Conservation (phyloP, 2,113 vertebrate species). For the Ginglymostoma cirratum region DNA sequence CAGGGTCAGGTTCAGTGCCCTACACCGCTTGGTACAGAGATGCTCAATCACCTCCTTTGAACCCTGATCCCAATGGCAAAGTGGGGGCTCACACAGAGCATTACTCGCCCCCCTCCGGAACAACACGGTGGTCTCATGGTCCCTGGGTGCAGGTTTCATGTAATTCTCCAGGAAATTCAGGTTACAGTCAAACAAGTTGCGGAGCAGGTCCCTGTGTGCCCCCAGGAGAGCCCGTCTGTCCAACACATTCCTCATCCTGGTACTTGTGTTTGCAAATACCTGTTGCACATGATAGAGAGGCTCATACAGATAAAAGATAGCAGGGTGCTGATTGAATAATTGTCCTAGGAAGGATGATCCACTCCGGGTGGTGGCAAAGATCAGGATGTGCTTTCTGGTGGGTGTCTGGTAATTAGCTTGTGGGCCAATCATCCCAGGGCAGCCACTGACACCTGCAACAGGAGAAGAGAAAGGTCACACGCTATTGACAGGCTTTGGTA, state of each 20-base stretch:
- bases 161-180: constrained; percentile 66
- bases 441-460: background rate
- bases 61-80: constrained; percentile 49
- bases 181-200: constrained; percentile 65
- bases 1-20: constrained; percentile 59
- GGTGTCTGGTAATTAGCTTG: background rate
- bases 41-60: constrained; percentile 47
- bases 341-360: constrained; percentile 71
- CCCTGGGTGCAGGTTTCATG: constrained; percentile 58
- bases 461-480: background rate
- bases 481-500: background rate
- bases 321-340: constrained; percentile 67
- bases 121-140: constrained; percentile 58
- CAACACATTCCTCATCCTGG: constrained; percentile 47
- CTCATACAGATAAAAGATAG: constrained; percentile 66
- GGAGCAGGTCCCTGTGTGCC: constrained; percentile 63
- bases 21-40: constrained; percentile 61
- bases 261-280: constrained; percentile 61
- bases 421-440: background rate
- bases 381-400: constrained; percentile 58
- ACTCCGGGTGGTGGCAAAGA: constrained; percentile 67
- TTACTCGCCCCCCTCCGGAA: constrained; percentile 64
- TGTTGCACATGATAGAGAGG: constrained; percentile 68
- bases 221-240: constrained; percentile 60
- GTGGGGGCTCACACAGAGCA: constrained; percentile 62